Evolutionary conservation across 1,140 invertebrate genomes (phyloP), one percentile per base, ranked within the genome.

Genomic region (Lordiphosa collinella): DNA sequence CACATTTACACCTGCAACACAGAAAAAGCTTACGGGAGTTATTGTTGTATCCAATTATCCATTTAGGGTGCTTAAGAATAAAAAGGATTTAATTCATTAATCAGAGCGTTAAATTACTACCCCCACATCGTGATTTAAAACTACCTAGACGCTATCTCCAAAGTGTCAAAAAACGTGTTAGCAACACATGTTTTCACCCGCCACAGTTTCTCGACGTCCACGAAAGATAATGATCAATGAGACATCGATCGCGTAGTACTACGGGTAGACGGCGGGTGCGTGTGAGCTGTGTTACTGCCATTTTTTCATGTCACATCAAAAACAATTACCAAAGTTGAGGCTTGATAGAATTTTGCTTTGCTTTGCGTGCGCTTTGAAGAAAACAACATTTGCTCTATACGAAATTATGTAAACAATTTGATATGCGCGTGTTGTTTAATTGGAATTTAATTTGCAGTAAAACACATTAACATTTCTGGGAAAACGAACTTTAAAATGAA

Each of bases 281-380:
- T 50, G 52, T 14, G 22, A 32, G 13, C 36, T 53, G 16, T 46
- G 3, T 16, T 22, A 22, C 16, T 11, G 36, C 13, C n/a, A 47
- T 25, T 18, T 11, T 51, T 58, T 40, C 12, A 12, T 35, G 35
- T 14, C 38, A 48, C 47, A 50, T 61, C 63, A 55, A 51, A 62
- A 49, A 35, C 41, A 66, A 66, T 61, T 62, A 66, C 29, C 57
- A 50, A 41, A 60, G 22, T 37, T 37, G 22, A n/a, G 4, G 32
- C 41, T 55, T 49, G 31, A 44, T 50, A 34, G 31, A 7, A 57
- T 29, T 31, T 37, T 41, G 34, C 32, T 49, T 18, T 36, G 14
- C 32, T 43, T 31, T 44, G 41, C 41, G 41, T 44, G 41, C 29
- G 22, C 12, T 52, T 52, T 32, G 3, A 38, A 40, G 14, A 12